Evolutionary conservation across 2,113 vertebrate species (phyloP).

Genomic region (pig (Sus scrofa)): T2T-Sscrofa CM000816.6:40302501-40303000

Average conservation of each 20-base stretch:
- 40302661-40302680: neutral
- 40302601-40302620: neutral
- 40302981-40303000: neutral
- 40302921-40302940: conserved; percentile 47
- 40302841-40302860: conserved; percentile 49
- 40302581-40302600: neutral
- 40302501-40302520: neutral
- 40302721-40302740: conserved; percentile 33
- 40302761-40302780: conserved; percentile 21
- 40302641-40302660: neutral
- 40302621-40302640: neutral
- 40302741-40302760: conserved; percentile 21
- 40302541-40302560: neutral
- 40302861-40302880: neutral
- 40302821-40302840: conserved; percentile 4
- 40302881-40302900: neutral
- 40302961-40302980: neutral
- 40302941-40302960: neutral
- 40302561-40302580: neutral
- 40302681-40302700: neutral
- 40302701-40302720: neutral
- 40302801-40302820: neutral
- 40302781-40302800: neutral
- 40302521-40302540: neutral
- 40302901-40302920: neutral